phyloP scores from a whole-genome alignment of 2,113 vertebrate genomes.

The Anoura caudifer region DNA sequence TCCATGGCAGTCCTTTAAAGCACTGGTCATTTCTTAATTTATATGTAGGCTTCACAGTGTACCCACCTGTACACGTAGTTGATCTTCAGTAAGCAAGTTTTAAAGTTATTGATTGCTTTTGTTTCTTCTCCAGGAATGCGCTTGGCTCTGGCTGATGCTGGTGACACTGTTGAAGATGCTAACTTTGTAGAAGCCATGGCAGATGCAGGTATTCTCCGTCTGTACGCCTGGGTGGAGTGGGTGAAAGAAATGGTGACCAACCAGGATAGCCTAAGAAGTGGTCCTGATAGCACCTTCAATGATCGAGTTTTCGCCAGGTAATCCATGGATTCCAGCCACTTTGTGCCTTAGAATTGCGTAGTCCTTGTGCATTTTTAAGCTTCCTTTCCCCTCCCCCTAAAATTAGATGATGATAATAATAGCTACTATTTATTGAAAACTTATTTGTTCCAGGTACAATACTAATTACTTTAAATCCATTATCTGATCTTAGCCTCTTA shows the following conservation, averaged over 20 bases:
- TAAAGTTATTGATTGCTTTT: background rate
- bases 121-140: conserved; percentile 89
- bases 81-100: background rate
- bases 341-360: background rate
- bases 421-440: background rate
- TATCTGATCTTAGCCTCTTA: background rate
- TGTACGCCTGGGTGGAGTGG: conserved; percentile 98
- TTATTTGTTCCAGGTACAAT: background rate
- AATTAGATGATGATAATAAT: background rate
- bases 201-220: conserved; percentile 95
- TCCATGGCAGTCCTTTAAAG: background rate
- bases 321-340: background rate
- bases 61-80: background rate
- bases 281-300: conserved; percentile 91
- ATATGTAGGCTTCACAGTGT: background rate
- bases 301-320: conserved; percentile 97
- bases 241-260: conserved; percentile 98
- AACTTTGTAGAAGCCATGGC: conserved; percentile 99
- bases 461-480: conserved; percentile 1
- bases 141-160: conserved; percentile 95
- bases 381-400: background rate
- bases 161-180: conserved; percentile 97
- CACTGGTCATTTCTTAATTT: conserved; percentile 40
- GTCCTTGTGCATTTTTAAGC: conserved; percentile 15
- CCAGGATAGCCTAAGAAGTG: conserved; percentile 90